Conservation (phyloP, 1,140 invertebrate genomes). For the Brachionus sp. region DNA sequence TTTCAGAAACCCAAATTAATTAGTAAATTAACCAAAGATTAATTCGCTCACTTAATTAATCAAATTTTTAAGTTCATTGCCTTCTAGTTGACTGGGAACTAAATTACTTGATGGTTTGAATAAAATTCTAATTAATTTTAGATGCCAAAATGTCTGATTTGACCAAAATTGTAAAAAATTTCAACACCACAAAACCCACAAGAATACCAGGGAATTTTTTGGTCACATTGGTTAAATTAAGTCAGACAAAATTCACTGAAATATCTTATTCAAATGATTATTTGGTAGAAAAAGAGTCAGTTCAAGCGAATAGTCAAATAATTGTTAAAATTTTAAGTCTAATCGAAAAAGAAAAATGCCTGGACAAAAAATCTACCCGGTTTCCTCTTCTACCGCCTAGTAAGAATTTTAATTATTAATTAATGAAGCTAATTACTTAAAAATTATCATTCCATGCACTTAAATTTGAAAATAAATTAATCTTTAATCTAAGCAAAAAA, state of each 20-base stretch:
- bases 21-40: too few species aligned
- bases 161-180: background rate
- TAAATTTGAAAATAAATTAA: background rate
- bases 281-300: background rate
- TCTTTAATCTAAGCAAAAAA: too few species aligned
- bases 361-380: background rate
- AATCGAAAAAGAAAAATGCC: background rate
- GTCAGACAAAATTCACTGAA: background rate
- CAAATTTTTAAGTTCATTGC: too few species aligned
- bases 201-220: background rate
- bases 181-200: background rate
- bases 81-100: background rate
- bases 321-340: background rate
- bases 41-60: too few species aligned
- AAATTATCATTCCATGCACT: background rate
- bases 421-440: background rate
- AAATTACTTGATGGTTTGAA: background rate
- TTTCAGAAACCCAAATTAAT: too few species aligned
- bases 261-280: background rate
- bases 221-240: background rate
- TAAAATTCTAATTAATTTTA: background rate
- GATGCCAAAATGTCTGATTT: background rate
- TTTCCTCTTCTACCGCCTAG: background rate
- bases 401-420: background rate
- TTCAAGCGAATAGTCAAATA: background rate